These are phyloP conservation scores for Lysandra coridon DNA, from an alignment of 2,888 invertebrate species.

Conservation along the genomic window DNA sequence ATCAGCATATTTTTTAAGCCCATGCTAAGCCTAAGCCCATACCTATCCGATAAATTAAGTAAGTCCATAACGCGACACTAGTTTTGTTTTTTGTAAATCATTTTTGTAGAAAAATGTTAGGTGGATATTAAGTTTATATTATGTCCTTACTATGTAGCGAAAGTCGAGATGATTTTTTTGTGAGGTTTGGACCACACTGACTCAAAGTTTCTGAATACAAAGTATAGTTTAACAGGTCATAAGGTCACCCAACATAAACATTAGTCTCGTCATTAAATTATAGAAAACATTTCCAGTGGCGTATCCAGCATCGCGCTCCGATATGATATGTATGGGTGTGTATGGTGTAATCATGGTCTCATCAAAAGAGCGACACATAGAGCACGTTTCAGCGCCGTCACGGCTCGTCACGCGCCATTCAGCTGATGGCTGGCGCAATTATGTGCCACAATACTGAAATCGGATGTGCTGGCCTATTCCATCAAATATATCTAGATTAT, in stretches of 20 bases:
- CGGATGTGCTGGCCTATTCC: conserved; percentile 6
- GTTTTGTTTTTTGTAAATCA: too few species aligned
- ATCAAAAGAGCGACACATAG: conserved; percentile 68
- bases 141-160: too few species aligned
- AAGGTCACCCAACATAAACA: not conserved
- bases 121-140: too few species aligned
- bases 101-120: too few species aligned
- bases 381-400: conserved; percentile 57
- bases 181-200: too few species aligned
- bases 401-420: conserved; percentile 66
- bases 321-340: conserved; percentile 51
- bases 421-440: conserved; percentile 70
- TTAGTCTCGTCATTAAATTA: not conserved
- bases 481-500: not conserved
- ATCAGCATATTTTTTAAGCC: too few species aligned
- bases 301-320: conserved; percentile 34
- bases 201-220: not conserved
- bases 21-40: too few species aligned
- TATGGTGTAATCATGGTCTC: conserved; percentile 73
- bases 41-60: too few species aligned
- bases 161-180: too few species aligned
- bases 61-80: too few species aligned
- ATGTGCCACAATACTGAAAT: conserved; percentile 47
- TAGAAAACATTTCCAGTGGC: conserved; percentile 7
- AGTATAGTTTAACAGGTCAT: not conserved